Percentiles rank a stretch among this genome's conserved stretches.
Conservation (phyloP, 1,140 invertebrate species). For the Ladona fulva region DNA sequence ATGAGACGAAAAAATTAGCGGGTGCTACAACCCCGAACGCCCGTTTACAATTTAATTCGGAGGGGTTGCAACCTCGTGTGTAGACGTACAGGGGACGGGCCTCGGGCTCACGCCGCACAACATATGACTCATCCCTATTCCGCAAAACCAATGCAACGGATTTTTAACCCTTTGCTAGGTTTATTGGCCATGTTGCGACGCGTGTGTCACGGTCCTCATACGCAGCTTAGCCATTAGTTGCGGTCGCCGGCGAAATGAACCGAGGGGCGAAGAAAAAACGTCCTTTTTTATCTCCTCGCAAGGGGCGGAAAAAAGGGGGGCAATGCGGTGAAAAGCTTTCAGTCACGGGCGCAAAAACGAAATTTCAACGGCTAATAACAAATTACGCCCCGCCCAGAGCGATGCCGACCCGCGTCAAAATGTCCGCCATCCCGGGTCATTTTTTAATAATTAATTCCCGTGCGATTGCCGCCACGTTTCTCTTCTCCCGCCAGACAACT, state of each 20-base stretch:
- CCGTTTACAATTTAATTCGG: too few species aligned
- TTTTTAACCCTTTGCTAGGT: not conserved
- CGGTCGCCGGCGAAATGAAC: not conserved
- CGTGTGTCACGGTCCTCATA: not conserved
- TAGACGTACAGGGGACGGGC: too few species aligned
- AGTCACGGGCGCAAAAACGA: not conserved
- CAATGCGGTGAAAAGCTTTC: not conserved
- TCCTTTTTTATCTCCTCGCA: not conserved
- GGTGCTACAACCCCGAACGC: too few species aligned
- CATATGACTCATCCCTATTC: too few species aligned
- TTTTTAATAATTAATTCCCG: constrained; percentile 11
- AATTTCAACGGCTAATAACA: constrained; percentile 3
- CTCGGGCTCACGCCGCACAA: too few species aligned
- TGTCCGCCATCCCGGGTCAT: not conserved
- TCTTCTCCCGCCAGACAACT: not conserved
- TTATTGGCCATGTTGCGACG: not conserved
- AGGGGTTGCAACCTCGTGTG: too few species aligned
- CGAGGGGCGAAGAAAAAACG: not conserved
- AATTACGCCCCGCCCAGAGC: not conserved
- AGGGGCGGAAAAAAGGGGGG: not conserved
- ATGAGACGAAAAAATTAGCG: too few species aligned
- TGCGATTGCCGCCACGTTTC: not conserved
- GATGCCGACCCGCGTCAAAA: not conserved
- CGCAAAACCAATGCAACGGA: not conserved
- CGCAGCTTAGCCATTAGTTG: not conserved